Percentiles rank a stretch among this genome's conserved stretches.
phyloP scores from a whole-genome alignment of 2,797 vertebrate genomes.

The Schizothorax lantsangensis region DNA sequence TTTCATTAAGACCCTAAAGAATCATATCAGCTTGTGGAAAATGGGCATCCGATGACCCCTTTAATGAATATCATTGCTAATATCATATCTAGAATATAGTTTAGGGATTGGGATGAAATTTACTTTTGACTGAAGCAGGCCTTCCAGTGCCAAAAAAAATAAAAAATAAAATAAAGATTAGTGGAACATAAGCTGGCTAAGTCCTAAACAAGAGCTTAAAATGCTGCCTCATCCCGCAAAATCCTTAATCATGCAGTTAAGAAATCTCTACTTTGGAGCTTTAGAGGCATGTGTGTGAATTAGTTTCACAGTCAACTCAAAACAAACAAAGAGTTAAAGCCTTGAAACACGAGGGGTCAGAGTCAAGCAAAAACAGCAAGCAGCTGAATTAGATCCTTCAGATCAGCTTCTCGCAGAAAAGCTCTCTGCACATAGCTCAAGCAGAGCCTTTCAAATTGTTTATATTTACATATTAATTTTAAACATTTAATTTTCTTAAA shows the following conservation, averaged over 20 bases:
- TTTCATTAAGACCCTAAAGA: too few relatives aligned
- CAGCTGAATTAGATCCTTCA: conserved; percentile 11
- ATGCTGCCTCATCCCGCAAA: conserved; percentile 47
- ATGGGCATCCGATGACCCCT: too few relatives aligned
- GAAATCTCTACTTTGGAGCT: conserved; percentile 59
- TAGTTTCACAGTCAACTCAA: conserved; percentile 56
- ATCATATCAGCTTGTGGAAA: too few relatives aligned
- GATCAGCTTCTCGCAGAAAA: background rate
- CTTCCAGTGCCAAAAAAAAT: conserved; percentile 20
- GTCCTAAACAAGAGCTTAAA: conserved; percentile 48
- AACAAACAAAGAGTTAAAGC: conserved; percentile 62
- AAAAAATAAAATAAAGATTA: conserved; percentile 43
- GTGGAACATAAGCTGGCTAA: conserved; percentile 47
- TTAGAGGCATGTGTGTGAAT: conserved; percentile 47
- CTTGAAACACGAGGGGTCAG: conserved; percentile 18
- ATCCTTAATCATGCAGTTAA: conserved; percentile 58
- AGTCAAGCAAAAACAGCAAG: conserved; percentile 55
- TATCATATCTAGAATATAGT: background rate
- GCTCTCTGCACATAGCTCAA: background rate
- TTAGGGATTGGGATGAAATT: conserved; percentile 81
- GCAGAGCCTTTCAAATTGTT: background rate
- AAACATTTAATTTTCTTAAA: background rate
- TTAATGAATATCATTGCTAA: background rate
- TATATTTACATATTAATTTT: background rate
- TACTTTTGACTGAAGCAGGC: conserved; percentile 12